phyloP scores from a whole-genome alignment of 2,113 vertebrate species.

The Nanorana parkeri region DNA sequence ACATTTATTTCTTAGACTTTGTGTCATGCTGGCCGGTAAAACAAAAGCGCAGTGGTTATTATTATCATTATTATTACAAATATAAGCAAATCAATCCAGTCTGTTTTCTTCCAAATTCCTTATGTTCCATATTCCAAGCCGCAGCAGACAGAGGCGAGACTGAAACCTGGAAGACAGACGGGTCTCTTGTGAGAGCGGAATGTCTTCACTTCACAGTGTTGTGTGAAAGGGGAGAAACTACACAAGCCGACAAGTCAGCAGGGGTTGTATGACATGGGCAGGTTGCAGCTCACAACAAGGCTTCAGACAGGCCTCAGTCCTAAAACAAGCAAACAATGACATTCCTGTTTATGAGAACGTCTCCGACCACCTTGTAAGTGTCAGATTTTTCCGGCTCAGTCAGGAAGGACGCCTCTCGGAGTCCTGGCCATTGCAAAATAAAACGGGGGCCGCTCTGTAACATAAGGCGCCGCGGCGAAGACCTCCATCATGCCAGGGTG shows the following conservation, averaged over 20 bases:
- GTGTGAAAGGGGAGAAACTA: background rate
- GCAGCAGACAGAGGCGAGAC: too few relatives aligned
- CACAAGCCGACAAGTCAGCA: background rate
- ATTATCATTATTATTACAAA: too few relatives aligned
- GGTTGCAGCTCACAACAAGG: background rate
- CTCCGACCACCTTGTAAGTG: conserved; percentile 31
- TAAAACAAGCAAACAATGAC: conserved; percentile 24
- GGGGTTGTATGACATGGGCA: background rate
- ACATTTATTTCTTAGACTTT: too few relatives aligned
- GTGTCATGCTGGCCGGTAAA: too few relatives aligned
- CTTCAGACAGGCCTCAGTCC: background rate
- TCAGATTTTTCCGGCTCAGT: background rate
- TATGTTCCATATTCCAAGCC: too few relatives aligned
- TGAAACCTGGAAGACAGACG: background rate
- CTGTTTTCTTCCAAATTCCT: too few relatives aligned
- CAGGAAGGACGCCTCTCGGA: background rate
- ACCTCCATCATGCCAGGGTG: background rate
- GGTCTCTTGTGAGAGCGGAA: background rate
- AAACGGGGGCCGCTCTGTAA: background rate
- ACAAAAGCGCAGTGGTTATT: too few relatives aligned
- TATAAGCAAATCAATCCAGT: too few relatives aligned
- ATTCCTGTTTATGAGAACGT: background rate
- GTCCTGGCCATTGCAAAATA: conserved; percentile 4
- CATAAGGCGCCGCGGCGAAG: conserved; percentile 28
- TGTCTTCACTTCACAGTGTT: background rate